Percentiles rank a stretch among this genome's conserved stretches.
Evolutionary conservation across 2,797 vertebrate genomes (phyloP).

Genomic region (Aratinga solstitialis): DNA sequence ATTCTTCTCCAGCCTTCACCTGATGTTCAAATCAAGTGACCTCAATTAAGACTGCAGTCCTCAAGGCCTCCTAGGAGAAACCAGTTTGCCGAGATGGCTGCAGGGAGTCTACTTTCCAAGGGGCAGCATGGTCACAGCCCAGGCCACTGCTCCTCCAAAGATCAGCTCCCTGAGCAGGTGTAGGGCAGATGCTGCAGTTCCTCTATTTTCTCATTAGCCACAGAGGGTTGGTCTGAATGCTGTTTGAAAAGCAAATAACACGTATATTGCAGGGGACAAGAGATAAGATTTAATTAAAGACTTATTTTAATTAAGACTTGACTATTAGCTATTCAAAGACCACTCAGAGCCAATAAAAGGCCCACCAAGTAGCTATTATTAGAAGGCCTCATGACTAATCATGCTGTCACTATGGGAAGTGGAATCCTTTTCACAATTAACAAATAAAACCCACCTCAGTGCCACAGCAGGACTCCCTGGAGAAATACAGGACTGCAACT

Average conservation of each 20-base stretch:
- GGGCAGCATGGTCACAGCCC: background rate
- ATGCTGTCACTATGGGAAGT: background rate
- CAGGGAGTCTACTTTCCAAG: background rate
- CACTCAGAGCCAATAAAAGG: background rate
- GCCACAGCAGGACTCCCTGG: background rate
- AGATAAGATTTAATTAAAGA: background rate
- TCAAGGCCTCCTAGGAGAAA: background rate
- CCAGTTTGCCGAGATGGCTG: background rate
- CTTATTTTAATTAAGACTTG: constrained; percentile 22
- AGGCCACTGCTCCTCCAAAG: background rate
- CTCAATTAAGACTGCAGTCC: background rate
- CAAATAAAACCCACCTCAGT: background rate
- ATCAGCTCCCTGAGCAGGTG: background rate
- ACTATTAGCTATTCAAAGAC: background rate
- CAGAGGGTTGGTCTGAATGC: background rate
- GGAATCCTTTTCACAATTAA: background rate
- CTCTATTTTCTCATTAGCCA: background rate
- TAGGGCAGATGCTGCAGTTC: background rate
- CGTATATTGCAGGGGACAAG: background rate
- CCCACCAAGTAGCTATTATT: background rate
- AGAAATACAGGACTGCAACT: background rate
- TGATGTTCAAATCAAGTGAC: background rate
- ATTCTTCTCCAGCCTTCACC: background rate
- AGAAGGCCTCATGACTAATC: background rate
- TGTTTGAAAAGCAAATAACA: background rate